Evolutionary conservation across 2,113 vertebrate genomes (phyloP), one percentile per base, ranked within the genome.

Genomic region (Pavo muticus): DNA sequence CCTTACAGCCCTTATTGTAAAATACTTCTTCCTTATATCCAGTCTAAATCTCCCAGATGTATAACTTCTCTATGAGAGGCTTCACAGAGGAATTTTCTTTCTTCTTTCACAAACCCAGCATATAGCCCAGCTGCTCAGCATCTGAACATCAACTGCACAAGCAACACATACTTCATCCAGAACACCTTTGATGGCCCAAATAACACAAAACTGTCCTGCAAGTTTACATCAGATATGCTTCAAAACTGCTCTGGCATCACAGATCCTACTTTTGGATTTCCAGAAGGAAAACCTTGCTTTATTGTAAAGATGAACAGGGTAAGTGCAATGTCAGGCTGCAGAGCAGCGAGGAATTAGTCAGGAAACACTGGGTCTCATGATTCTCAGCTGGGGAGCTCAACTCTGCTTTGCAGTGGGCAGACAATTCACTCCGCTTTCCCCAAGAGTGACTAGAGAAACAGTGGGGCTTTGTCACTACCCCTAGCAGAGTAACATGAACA

Each of bases 261-360:
- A 7, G 98, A 99, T 67, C 97, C 97, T 6, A 97, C 88, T 48
- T 99, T 98, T 14, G 99, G 99, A 67, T 99, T 98, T 77, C 97
- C 97, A 44, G 96, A 98, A n/a, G 97, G 97, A 88, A 98, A 97
- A 57, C 99, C 99, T 0, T 99, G 99, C 63, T 98, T 99, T 59
- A 96, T 99, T 59, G 98, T 99, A 84, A 99, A 99, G 96, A 99
- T 99, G 98, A 99, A 99, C 96, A 98, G 99, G 96, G 99, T 99
- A 96, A 56, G 98, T 95, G 59, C 25, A 20, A 40, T 13, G 42
- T 47, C 11, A 37, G 59, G 52, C 42, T 52, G 39, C 63, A 32
- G 40, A 83, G 27, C 12, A 47, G 24, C 11, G 19, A 87, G 63
- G 23, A 87, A 29, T 39, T 32, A 13, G 48, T 10, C 2, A 2